Base-by-base conservation (phyloP, 2,888 invertebrate species). In the Trimorus sp. region DNA sequence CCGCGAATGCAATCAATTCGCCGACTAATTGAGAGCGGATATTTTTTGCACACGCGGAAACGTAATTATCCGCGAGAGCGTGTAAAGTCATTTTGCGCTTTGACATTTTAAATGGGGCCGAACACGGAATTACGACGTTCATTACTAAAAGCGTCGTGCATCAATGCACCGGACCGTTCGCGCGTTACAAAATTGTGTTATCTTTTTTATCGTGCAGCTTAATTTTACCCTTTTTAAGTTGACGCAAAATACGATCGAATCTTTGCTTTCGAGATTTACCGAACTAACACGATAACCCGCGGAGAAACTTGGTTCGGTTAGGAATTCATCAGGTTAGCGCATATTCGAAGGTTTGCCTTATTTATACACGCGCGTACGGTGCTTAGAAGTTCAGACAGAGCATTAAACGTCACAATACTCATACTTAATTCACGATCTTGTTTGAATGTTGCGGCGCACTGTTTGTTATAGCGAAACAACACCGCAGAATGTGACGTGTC, bases 281-380 rank as follows among this genome's bases (percentile, higher is more conserved):
- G 40, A 15, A n/a, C 53, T 53, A 40, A 53, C 16, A 26, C 36
- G 48, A 49, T 62, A 48, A 48, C 26, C 62, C 45, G 45, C 7
- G 36, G 14, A 42, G 8, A 36, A 62, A 62, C 36, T 62, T 48
- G 3, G 48, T 8, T 8, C 48, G 62, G 40, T 53, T 40, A 48
- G 16, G 40, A 40, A 65, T 65, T 53, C n/a, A 65, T 16, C 37
- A 38, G 12, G 40, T 51, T 45, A 5, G 48, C 48, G 48, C 45
- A 53, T 65, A 53, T 53, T 8, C 14, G 49, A 63, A 49, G 14
- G 63, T 49, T 63, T 63, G 38, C 63, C 15, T 63, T 63, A 49
- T 63, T 49, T 49, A 12, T 51, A 63, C 38, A 49, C 37, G 37
- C 37, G 63, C 15, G 63, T 37, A 48, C 37, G 49, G 8, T 37